Conservation (phyloP, 2,888 invertebrate species). For the Aphodius sticticus region DNA sequence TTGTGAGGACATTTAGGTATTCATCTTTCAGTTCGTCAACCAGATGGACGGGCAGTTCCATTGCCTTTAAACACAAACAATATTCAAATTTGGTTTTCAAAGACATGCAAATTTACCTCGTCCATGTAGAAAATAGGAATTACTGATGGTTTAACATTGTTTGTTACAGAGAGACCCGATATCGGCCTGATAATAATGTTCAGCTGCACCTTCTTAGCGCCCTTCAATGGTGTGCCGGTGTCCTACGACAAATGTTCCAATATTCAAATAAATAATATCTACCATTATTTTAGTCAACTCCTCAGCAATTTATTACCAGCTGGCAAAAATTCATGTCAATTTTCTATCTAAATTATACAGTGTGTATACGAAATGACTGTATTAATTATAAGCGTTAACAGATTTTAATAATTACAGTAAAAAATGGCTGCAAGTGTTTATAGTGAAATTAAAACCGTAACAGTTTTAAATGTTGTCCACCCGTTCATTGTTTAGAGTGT, state of each 20-base stretch:
- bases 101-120: neutral
- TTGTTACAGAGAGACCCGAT: conserved; percentile 21
- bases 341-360: too few relatives aligned
- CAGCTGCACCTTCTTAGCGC: conserved; percentile 73
- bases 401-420: too few relatives aligned
- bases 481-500: too few relatives aligned
- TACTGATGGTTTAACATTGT: conserved; percentile 12
- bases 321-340: too few relatives aligned
- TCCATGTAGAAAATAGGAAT: neutral
- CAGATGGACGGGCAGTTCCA: conserved; percentile 64
- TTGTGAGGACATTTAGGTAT: conserved; percentile 61
- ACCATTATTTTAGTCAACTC: too few relatives aligned
- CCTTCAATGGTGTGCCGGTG: conserved; percentile 69
- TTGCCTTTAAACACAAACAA: conserved; percentile 58
- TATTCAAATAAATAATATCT: neutral
- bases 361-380: too few relatives aligned
- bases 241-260: conserved; percentile 41
- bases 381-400: too few relatives aligned
- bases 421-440: too few relatives aligned
- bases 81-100: neutral
- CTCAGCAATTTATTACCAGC: too few relatives aligned
- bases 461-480: too few relatives aligned
- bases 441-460: too few relatives aligned
- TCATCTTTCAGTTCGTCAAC: conserved; percentile 62
- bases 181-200: conserved; percentile 71